Conservation (phyloP, 2,888 invertebrate species). For the Rhopalosiphum nymphaeae region DNA sequence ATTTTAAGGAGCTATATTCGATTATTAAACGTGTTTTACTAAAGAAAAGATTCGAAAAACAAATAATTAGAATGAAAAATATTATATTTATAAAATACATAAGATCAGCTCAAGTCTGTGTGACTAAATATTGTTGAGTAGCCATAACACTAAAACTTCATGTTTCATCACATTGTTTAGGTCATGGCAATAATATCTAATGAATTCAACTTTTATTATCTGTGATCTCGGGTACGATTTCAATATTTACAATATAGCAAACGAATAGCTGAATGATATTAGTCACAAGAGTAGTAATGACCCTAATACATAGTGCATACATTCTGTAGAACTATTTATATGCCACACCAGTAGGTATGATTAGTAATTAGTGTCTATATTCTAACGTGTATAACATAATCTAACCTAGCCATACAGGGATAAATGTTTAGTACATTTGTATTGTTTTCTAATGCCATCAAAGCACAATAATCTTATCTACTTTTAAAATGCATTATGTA, state of each 20-base stretch:
- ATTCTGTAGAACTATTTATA: background rate
- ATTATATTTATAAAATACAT: background rate
- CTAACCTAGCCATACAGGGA: background rate
- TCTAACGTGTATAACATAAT: background rate
- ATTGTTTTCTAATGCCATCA: conserved; percentile 1
- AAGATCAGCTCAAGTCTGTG: background rate
- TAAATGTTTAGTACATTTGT: background rate
- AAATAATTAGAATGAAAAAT: background rate
- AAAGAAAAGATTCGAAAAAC: too few species aligned
- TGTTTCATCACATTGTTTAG: background rate
- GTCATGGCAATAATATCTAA: background rate
- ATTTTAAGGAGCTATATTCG: background rate
- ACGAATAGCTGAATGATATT: background rate
- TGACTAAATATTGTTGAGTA: background rate
- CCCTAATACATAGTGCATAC: background rate
- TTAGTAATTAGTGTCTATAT: background rate
- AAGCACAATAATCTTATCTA: background rate
- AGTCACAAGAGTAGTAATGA: background rate
- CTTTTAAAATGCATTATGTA: background rate
- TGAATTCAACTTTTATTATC: background rate
- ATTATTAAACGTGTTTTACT: background rate
- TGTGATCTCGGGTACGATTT: background rate
- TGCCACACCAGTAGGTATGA: background rate
- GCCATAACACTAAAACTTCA: background rate
- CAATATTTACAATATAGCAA: background rate